Base-by-base conservation (phyloP, 2,113 vertebrate genomes). In the human (Homo sapiens) region DNA sequence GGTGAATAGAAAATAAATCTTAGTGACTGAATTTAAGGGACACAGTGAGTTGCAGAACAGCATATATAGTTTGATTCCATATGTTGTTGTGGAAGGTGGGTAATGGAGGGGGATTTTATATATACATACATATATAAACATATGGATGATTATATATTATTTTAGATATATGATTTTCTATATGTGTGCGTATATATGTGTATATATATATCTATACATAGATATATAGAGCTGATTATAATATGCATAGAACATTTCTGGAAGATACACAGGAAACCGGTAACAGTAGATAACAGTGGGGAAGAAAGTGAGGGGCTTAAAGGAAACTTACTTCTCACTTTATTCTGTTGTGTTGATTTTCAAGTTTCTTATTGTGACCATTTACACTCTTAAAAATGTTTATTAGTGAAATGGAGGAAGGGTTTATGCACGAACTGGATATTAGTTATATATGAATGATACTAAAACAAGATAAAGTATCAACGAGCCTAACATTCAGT, bases 281-380 rank as follows among this genome's bases (percentile, higher is more conserved):
- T 72, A 92, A 79, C 1, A 88, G 13, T 89, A 38, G 40, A 80
- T 91, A 95, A 76, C 35, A 83, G 35, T 91, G 70, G n/a, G 93
- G 40, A 89, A 64, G 35, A 96, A 23, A 79, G 14, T 89, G 8
- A 73, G 7, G 66, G 8, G 27, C 43, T 92, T 40, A 93, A 22
- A 96, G 20, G 72, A 50, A 82, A 50, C 32, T 94, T 55, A 84
- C 6, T 94, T 94, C 94, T 92, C 17, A 70, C 35, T 78, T 93
- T 87, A 92, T 55, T 80, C 10, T 88, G 17, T 50, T 90, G 22
- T 55, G 25, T 72, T 95, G 22, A 72, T 48, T 92, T 93, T 82
- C 48, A 68, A 90, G 27, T 75, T 50, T 55, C 92, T 94, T 80
- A 89, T 57, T 1, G 22, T 96, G 38, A 95, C 79, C 12, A 93